Percentiles rank a stretch among this genome's conserved stretches.
Evolutionary conservation across 2,113 vertebrate genomes (phyloP).

Genomic region (Lophotis ruficrista): DNA sequence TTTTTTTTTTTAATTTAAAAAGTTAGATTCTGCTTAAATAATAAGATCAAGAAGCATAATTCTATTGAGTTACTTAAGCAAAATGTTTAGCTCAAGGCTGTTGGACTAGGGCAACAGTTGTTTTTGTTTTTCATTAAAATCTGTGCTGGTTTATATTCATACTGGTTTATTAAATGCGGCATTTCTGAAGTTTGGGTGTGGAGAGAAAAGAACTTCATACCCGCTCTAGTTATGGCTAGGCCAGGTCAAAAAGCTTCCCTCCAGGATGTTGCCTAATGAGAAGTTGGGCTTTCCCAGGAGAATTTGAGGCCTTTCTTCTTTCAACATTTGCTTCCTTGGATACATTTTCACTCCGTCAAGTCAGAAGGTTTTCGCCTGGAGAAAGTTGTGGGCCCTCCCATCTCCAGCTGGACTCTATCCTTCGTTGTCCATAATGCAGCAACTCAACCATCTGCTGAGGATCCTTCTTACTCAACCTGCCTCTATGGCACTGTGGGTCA

Average conservation of each 20-base stretch:
- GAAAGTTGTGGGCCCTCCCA: not conserved
- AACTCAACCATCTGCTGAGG: not conserved
- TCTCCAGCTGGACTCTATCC: not conserved
- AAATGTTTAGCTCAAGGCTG: not conserved
- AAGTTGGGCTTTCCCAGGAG: not conserved
- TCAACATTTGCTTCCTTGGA: fast-evolving
- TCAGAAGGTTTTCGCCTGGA: not conserved
- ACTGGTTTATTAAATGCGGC: not conserved
- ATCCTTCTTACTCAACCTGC: not conserved
- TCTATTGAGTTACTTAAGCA: not conserved
- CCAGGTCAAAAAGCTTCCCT: not conserved
- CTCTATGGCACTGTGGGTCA: not conserved
- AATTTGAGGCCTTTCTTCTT: not conserved
- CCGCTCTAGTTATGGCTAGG: not conserved
- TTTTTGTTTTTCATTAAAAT: not conserved
- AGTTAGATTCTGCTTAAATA: not conserved
- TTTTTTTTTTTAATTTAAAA: not conserved
- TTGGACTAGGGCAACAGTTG: not conserved
- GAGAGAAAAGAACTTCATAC: not conserved
- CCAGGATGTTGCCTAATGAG: not conserved
- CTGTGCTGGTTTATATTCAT: not conserved
- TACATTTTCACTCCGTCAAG: not conserved
- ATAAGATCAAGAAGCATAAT: not conserved
- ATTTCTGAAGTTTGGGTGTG: not conserved
- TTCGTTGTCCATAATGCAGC: not conserved